Evolutionary conservation across 2,888 invertebrate genomes (phyloP), one percentile per base, ranked within the genome.

Genomic region (Coenonympha arcania): DNA sequence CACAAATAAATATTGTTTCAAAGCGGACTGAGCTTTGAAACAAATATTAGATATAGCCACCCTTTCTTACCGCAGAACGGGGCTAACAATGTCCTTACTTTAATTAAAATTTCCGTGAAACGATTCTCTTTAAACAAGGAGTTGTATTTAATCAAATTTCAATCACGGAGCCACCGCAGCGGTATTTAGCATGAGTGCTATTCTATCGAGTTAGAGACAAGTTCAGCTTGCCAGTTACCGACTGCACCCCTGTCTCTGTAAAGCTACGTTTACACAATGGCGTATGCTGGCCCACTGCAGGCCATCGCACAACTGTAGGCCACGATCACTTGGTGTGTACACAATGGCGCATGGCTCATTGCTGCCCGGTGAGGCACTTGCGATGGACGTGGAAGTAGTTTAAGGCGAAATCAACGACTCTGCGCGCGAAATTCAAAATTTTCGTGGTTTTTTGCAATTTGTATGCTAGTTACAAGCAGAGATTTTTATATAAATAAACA

Each of bases 131-230:
- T 30, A 41, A 41, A 41, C 45, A 40, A 28, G 22, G 24, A 19
- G 33, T 50, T 45, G 33, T 45, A 50, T 45, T 33, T 24, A 52
- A 43, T 48, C 48, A 34, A 37, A 22, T 52, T 54, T 42, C 41
- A 37, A 41, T 40, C 48, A 45, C 47, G 20, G 30, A 36, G 31
- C 46, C 15, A 26, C 30, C 28, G 20, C 31, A 24, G 22, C 16
- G 37, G 45, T 43, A 46, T 43, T 52, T 36, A 31, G 39, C 41
- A 31, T 26, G 49, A 55, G 52, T 52, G 46, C 49, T 47, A 46
- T 30, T 49, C 46, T 52, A 55, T 55, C 46, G 49, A 55, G 43
- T 52, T 55, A 52, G 30, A 30, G 42, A 47, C 39, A 43, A 49
- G 28, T 49, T 49, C 24, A 46, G 39, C 19, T 37, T 13, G 15